phyloP scores from a whole-genome alignment of 2,888 invertebrate genomes.

The Chrysotoxum bicinctum region DNA sequence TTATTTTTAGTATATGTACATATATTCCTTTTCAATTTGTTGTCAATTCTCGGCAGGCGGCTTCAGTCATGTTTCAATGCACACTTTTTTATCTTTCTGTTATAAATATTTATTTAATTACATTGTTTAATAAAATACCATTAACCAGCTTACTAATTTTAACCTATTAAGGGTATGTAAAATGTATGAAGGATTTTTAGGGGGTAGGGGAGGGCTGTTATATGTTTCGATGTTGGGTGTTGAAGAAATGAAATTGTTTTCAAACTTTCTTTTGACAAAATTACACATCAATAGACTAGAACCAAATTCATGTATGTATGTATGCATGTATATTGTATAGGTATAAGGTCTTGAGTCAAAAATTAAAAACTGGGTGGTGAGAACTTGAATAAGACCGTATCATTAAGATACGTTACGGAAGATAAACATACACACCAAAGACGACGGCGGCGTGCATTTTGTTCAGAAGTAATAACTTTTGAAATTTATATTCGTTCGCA shows the following conservation, averaged over 20 bases:
- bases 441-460: too few relatives aligned
- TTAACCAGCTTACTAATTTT: too few relatives aligned
- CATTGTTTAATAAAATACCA: too few relatives aligned
- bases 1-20: too few relatives aligned
- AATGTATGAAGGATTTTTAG: neutral
- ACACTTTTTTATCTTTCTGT: too few relatives aligned
- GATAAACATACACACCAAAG: too few relatives aligned
- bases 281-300: neutral
- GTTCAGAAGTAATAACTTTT: neutral
- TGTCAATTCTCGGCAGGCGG: too few relatives aligned
- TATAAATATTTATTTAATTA: too few relatives aligned
- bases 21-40: too few relatives aligned
- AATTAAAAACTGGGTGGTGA: neutral
- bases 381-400: neutral
- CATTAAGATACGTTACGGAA: neutral
- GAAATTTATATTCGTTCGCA: slow-evolving; percentile 9
- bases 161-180: neutral
- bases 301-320: neutral
- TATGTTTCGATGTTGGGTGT: neutral
- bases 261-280: neutral
- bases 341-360: neutral
- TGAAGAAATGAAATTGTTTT: neutral
- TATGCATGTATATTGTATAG: too few relatives aligned
- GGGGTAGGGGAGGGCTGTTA: neutral
- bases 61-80: too few relatives aligned